A percentile compares a stretch with the other conserved stretches of the same genome.
Conservation (phyloP, 1,140 invertebrate species). For the Neuroterus valhalla region DNA sequence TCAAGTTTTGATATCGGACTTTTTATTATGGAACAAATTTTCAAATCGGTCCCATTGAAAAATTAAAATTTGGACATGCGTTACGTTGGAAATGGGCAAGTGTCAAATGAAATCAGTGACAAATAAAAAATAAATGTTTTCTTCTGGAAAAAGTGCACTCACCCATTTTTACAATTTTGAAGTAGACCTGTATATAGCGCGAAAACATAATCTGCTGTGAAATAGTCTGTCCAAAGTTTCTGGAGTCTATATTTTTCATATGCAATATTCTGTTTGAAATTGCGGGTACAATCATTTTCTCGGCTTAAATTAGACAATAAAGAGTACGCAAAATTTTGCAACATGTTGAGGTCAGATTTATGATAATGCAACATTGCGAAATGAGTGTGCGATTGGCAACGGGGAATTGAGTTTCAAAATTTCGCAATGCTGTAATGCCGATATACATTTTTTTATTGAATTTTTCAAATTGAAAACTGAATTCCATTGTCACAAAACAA, state of each 20-base stretch:
- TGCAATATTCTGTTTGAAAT: not conserved
- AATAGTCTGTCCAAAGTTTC: too few species aligned
- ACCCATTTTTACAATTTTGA: constrained; percentile 56
- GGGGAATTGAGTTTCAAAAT: not conserved
- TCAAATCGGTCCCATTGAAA: constrained; percentile 52
- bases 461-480: not conserved
- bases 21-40: constrained; percentile 65
- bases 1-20: constrained; percentile 61
- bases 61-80: constrained; percentile 56
- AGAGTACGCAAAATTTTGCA: constrained; percentile 27
- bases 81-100: constrained; percentile 49
- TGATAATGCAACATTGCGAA: constrained; percentile 6
- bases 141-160: constrained; percentile 50
- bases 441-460: constrained; percentile 12
- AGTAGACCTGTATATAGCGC: constrained; percentile 43
- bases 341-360: constrained; percentile 23
- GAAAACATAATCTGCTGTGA: constrained; percentile 30
- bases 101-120: constrained; percentile 35
- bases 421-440: constrained; percentile 1
- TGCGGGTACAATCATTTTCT: constrained; percentile 4
- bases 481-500: constrained; percentile 14
- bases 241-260: not conserved
- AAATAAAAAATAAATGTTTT: constrained; percentile 54
- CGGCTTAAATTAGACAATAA: constrained; percentile 7
- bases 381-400: not conserved